phyloP scores from a whole-genome alignment of 2,888 invertebrate genomes.

The Tuberolachnus salignus region DNA sequence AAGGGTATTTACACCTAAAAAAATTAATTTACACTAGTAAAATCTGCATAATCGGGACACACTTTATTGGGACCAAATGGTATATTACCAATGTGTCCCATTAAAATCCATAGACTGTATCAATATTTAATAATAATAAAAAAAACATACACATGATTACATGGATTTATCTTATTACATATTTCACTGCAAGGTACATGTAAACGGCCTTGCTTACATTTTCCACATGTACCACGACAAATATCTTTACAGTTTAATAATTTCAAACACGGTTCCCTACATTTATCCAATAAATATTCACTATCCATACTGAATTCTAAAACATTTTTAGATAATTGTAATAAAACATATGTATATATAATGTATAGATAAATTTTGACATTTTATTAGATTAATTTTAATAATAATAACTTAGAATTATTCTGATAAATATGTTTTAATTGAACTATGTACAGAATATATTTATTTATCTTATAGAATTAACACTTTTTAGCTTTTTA shows the following conservation, averaged over 20 bases:
- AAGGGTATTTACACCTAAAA: conserved; percentile 66
- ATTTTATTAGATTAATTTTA: no score
- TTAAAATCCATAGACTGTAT: no score
- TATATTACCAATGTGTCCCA: no score
- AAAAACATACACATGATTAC: conserved; percentile 68
- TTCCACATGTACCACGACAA: conserved; percentile 67
- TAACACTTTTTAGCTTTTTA: no score
- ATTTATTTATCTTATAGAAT: no score
- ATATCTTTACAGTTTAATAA: conserved; percentile 65
- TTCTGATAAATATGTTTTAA: no score
- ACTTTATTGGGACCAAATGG: no score
- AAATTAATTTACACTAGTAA: conserved; percentile 37
- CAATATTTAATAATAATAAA: neutral
- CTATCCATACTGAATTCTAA: conserved; percentile 50
- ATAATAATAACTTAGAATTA: no score
- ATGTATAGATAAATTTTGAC: no score
- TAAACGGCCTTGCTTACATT: conserved; percentile 68
- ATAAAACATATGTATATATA: neutral
- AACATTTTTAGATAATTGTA: conserved; percentile 8
- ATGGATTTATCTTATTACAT: conserved; percentile 68
- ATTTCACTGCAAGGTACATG: conserved; percentile 67
- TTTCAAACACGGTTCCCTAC: conserved; percentile 64
- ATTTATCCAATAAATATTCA: conserved; percentile 62
- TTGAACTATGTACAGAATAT: no score
- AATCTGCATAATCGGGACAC: neutral